A percentile compares a stretch with the other conserved stretches of the same genome.
Conservation (phyloP, 2,113 vertebrate genomes). For the Gavialis gangeticus region DNA sequence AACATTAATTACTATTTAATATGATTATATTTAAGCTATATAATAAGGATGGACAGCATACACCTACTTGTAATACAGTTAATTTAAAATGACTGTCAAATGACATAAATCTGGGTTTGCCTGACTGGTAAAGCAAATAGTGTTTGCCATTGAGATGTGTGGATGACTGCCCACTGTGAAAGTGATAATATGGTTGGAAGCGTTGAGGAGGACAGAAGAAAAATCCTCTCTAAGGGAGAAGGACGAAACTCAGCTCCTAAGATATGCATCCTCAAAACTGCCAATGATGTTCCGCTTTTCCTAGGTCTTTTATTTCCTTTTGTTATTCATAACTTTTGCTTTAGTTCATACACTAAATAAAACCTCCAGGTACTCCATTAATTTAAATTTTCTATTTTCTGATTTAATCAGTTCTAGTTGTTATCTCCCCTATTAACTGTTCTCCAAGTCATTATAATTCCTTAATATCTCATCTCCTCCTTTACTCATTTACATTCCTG, state of each 20-base stretch:
- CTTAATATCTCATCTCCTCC: background rate
- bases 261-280: accelerated
- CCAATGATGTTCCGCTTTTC: background rate
- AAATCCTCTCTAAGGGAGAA: background rate
- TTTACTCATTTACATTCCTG: background rate
- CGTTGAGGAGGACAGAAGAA: background rate
- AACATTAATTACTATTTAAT: background rate
- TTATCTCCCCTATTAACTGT: background rate
- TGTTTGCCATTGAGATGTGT: background rate
- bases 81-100: background rate
- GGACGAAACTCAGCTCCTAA: background rate
- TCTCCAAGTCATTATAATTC: background rate
- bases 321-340: background rate
- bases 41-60: background rate
- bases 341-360: background rate
- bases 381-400: background rate
- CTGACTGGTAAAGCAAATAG: background rate
- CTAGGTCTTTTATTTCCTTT: background rate
- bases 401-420: background rate
- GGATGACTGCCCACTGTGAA: background rate
- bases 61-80: background rate
- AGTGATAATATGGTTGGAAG: background rate
- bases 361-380: background rate
- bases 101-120: background rate
- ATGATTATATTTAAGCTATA: background rate